Evolutionary conservation across 2,888 invertebrate genomes (phyloP).

Genomic region (Hyles lineata): DNA sequence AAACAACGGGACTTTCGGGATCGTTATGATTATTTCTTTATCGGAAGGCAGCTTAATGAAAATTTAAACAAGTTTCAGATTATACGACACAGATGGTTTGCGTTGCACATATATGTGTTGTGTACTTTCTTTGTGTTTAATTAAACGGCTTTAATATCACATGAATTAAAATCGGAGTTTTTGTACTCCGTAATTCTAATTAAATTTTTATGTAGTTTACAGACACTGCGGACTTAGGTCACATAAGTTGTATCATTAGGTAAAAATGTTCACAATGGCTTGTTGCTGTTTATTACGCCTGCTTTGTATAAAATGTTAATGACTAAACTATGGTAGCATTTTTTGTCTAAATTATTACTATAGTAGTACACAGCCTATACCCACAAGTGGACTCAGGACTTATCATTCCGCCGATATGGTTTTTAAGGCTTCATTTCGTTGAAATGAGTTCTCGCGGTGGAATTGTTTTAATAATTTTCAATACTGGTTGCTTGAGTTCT

Average conservation of each 20-base stretch:
- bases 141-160: background rate
- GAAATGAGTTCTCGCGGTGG: constrained; percentile 15
- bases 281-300: too few relatives aligned
- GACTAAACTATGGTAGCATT: too few relatives aligned
- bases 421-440: background rate
- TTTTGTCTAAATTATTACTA: too few relatives aligned
- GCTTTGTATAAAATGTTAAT: too few relatives aligned
- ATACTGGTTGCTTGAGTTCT: constrained; percentile 6
- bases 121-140: constrained; percentile 8
- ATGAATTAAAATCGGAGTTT: background rate
- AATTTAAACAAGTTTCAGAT: constrained; percentile 45
- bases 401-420: background rate
- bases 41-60: constrained; percentile 50
- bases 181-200: background rate
- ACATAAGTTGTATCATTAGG: background rate
- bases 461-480: constrained; percentile 25
- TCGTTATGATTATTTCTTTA: constrained; percentile 68
- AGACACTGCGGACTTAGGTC: background rate
- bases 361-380: too few relatives aligned
- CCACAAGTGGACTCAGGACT: too few relatives aligned
- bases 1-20: constrained; percentile 65
- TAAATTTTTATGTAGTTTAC: background rate
- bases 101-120: background rate
- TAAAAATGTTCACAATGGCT: too few relatives aligned
- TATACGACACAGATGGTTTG: constrained; percentile 19